Base-by-base conservation (phyloP, 1,140 invertebrate species). In the Drosophila jambulina region DNA sequence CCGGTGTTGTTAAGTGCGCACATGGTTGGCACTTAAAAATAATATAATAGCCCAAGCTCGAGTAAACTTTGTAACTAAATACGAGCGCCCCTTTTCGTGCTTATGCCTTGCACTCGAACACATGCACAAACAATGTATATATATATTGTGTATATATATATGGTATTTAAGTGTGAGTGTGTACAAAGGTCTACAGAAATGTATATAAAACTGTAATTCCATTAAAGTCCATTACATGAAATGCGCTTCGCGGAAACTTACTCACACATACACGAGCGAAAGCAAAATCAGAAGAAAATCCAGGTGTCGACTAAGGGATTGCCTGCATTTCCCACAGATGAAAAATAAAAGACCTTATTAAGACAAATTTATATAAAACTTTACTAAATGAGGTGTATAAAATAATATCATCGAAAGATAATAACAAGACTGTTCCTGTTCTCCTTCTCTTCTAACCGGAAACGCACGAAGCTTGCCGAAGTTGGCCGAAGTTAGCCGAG, bases 31-130 rank as follows among this genome's bases (percentile, higher is more conserved):
- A 87, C 83, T 87, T 87, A 88, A 86, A 82, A 83, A 80, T 77
- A 87, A 84, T 86, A 85, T 85, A 87, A 88, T 83, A 85, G 82
- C 82, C 82, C 51, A 65, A 88, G 85, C 84, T 88, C 77, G 46
- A 87, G 83, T 88, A 87, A 87, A 87, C 84, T 87, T 87, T 87
- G 83, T 88, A 87, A 88, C 83, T 87, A 87, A 88, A 87, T 87
- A 88, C 83, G 84, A 86, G 69, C 64, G 75, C 70, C 59, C 78
- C 45, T 77, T 75, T 77, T 76, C 72, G 62, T 77, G 74, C 75
- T 77, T 77, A 60, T 77, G 69, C 69, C 67, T 25, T 71, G 68
- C 69, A 71, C 53, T 72, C 29, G 69, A 72, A 36, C 70, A 36
- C 48, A 65, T n/a, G 4, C 46, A 51, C 45, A 34, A 48, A 21